phyloP scores from a whole-genome alignment of 2,797 vertebrate genomes.

The Heliangelus exortis region DNA sequence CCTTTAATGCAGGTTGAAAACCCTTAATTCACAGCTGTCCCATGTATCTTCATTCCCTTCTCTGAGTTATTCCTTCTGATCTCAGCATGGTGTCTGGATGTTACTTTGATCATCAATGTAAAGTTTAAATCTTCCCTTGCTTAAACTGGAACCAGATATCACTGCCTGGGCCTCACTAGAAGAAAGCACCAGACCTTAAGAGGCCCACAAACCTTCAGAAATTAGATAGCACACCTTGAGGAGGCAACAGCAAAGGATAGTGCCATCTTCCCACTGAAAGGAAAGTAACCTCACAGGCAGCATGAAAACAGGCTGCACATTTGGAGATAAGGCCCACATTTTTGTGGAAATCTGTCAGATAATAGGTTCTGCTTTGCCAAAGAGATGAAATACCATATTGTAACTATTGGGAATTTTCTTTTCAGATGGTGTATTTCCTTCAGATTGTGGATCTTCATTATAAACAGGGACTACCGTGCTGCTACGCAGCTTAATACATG shows the following conservation, averaged over 20 bases:
- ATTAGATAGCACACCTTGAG: not conserved
- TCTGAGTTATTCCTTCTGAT: constrained; percentile 28
- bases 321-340: not conserved
- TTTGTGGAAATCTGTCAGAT: not conserved
- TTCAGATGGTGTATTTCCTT: not conserved
- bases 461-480: not conserved
- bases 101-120: constrained; percentile 23
- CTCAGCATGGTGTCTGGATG: constrained; percentile 14
- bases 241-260: not conserved
- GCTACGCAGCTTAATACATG: not conserved
- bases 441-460: not conserved
- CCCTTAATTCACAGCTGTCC: not conserved
- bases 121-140: constrained; percentile 7
- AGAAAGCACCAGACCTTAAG: not conserved
- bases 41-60: not conserved
- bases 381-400: not conserved
- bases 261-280: not conserved
- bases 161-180: not conserved
- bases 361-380: not conserved
- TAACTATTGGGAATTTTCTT: not conserved
- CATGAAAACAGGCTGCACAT: not conserved
- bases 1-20: not conserved
- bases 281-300: not conserved
- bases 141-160: not conserved
- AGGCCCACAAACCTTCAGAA: not conserved